Evolutionary conservation across 2,113 vertebrate species (phyloP), one percentile per base, ranked within the genome.

Genomic region (Myotis brandtii): DNA sequence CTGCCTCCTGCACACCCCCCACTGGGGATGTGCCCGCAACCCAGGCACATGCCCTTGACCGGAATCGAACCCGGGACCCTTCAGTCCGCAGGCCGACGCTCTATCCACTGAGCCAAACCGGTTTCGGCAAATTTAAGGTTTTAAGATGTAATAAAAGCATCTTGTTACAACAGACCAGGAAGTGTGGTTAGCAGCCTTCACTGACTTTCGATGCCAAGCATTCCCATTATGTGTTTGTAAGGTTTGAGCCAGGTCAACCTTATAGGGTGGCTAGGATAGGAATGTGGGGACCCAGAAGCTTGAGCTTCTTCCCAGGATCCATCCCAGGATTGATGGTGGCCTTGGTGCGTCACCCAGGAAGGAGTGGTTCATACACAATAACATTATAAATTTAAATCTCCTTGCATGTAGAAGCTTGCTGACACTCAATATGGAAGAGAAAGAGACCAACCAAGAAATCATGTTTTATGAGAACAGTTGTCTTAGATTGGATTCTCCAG

Each of bases 81-180:
- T n/a, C n/a, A n/a, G n/a, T n/a, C n/a, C n/a, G n/a, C n/a, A n/a
- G n/a, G n/a, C n/a, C n/a, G n/a, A n/a, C n/a, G n/a, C n/a, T n/a
- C n/a, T n/a, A n/a, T n/a, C n/a, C n/a, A n/a, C n/a, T n/a, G n/a
- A n/a, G n/a, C n/a, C n/a, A n/a, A n/a, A n/a, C n/a, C n/a, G n/a
- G n/a, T n/a, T n/a, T n/a, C n/a, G n/a, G n/a, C 40, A 40, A 64
- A 89, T 91, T 89, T 70, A 70, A n/a, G 21, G 27, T 52, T 88
- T 93, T 84, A 90, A 91, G 64, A 84, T 59, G 14, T 77, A 95
- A 92, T 89, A 75, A 85, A 95, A 86, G 83, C 43, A 93, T 48
- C 46, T 9, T 91, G 82, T 37, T 89, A 84, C 13, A 40, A 11
- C 46, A 83, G 91, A 40, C 84, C 32, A 87, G 93, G 83, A 77